These are phyloP conservation scores for Eristalis pertinax DNA, from an alignment of 2,888 invertebrate genomes.

Conservation along the genomic window DNA sequence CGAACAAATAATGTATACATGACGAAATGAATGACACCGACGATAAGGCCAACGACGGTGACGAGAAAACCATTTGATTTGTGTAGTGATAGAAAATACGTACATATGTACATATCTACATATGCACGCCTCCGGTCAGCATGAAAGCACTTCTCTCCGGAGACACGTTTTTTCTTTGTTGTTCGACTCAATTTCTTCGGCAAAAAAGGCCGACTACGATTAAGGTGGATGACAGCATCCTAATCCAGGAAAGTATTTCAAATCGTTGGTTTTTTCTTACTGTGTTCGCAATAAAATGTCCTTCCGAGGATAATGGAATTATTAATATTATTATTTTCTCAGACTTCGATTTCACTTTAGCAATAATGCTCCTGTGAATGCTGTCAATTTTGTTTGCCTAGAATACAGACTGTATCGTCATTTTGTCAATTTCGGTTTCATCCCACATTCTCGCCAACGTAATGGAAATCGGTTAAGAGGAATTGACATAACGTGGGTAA, in stretches of 20 bases:
- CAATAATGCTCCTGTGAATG: conserved; percentile 19
- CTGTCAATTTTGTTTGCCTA: conserved; percentile 3
- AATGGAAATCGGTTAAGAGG: background rate
- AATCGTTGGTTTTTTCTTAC: conserved; percentile 6
- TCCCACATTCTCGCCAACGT: conserved; percentile 18
- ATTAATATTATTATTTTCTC: conserved; percentile 38
- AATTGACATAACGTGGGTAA: conserved; percentile 9
- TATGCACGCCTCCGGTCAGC: background rate
- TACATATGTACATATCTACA: background rate
- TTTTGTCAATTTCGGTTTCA: conserved; percentile 34
- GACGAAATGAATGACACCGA: conserved; percentile 9
- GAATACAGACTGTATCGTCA: background rate
- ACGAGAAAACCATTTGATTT: background rate
- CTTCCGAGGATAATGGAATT: conserved; percentile 60
- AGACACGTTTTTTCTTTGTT: conserved; percentile 6
- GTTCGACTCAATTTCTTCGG: conserved; percentile 17
- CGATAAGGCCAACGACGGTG: background rate
- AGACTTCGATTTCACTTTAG: conserved; percentile 26
- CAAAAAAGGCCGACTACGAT: conserved; percentile 1
- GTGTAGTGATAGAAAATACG: background rate
- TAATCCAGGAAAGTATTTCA: background rate
- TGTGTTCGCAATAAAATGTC: conserved; percentile 44
- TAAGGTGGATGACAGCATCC: conserved; percentile 9
- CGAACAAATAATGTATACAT: background rate
- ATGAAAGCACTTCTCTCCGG: background rate